Conservation (phyloP, 2,888 invertebrate genomes). For the Mycalesis mineus region DNA sequence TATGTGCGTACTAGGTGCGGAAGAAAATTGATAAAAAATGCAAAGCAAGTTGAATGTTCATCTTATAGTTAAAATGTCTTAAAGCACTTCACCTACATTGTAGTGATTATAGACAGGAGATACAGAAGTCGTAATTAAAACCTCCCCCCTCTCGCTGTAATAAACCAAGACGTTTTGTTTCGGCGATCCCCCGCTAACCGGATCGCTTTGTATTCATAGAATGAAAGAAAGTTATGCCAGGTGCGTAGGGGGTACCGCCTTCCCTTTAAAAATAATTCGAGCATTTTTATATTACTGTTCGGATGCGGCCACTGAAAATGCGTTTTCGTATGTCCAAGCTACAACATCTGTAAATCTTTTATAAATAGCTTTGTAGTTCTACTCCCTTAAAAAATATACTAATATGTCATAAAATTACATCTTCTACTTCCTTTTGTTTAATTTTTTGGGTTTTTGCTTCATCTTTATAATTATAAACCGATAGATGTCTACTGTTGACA, state of each 20-base stretch:
- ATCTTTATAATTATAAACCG: no score
- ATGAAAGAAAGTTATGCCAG: slow-evolving; percentile 63
- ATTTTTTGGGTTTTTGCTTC: no score
- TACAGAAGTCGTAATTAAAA: slow-evolving; percentile 12
- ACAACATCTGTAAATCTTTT: no score
- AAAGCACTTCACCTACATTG: background rate
- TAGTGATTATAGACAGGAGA: background rate
- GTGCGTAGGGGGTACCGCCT: slow-evolving; percentile 37
- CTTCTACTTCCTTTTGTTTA: no score
- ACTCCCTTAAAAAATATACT: no score
- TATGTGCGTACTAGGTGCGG: no score
- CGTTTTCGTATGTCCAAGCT: slow-evolving; percentile 19
- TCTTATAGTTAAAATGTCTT: background rate
- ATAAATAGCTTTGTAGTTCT: no score
- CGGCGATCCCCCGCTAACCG: slow-evolving; percentile 34
- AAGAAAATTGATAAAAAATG: no score
- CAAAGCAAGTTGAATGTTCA: no score
- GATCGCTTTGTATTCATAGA: slow-evolving; percentile 66
- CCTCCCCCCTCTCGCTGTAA: slow-evolving; percentile 5
- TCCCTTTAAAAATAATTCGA: slow-evolving; percentile 47
- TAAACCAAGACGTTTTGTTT: slow-evolving; percentile 21
- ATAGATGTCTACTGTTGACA: no score
- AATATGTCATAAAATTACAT: no score
- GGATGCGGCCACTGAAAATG: slow-evolving; percentile 37
- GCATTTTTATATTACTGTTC: slow-evolving; percentile 60